These are phyloP conservation scores for Pardosa pseudoannulata DNA, from an alignment of 2,888 invertebrate genomes.

Conservation along the genomic window DNA sequence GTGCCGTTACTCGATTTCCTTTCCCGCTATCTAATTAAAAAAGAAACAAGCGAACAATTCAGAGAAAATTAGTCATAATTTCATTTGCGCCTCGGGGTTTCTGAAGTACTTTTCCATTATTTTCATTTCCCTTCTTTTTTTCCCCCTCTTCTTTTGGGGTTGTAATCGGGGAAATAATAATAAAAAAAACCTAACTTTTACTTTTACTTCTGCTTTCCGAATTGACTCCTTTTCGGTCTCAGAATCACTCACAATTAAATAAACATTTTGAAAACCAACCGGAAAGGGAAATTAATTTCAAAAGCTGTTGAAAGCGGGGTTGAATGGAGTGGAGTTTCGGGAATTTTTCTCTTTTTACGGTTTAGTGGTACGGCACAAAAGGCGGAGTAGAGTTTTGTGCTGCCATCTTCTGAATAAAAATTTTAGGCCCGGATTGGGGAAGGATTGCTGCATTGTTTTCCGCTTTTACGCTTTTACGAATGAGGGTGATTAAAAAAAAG, in stretches of 20 bases:
- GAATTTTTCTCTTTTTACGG: conserved; percentile 48
- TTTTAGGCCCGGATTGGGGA: conserved; percentile 20
- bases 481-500: conserved; percentile 23
- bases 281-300: conserved; percentile 68
- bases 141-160: background rate
- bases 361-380: conserved; percentile 37
- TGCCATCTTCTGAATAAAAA: conserved; percentile 34
- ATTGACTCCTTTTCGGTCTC: conserved; percentile 20
- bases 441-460: conserved; percentile 53
- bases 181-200: background rate
- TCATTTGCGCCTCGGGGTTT: conserved; percentile 57
- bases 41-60: conserved; percentile 52
- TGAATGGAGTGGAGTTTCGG: conserved; percentile 7
- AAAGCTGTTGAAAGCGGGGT: conserved; percentile 48
- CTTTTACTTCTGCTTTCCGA: conserved; percentile 5
- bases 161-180: background rate
- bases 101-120: conserved; percentile 27
- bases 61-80: conserved; percentile 69
- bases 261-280: conserved; percentile 63
- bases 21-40: conserved; percentile 63
- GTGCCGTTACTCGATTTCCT: conserved; percentile 18
- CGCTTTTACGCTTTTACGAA: conserved; percentile 42
- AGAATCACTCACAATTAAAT: conserved; percentile 63
- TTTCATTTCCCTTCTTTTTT: conserved; percentile 21
- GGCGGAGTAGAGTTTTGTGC: conserved; percentile 21